Percentiles rank a stretch among this genome's conserved stretches.
These are phyloP conservation scores for Cliona cf. orientalis DNA, from an alignment of 37 sponge, comb jelly and placozoan species.

Conservation along the genomic window DNA sequence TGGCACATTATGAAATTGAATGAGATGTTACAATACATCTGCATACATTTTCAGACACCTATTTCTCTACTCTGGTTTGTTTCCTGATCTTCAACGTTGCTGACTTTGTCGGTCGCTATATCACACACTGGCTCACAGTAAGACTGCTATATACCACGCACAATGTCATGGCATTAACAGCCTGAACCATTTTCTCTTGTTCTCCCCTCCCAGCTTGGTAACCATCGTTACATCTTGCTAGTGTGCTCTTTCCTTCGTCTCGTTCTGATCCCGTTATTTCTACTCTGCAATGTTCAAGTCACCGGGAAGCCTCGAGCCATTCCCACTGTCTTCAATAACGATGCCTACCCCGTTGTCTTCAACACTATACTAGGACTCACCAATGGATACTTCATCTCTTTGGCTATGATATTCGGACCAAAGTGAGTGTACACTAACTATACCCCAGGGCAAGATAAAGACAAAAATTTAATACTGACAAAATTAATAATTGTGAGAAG, in stretches of 20 bases:
- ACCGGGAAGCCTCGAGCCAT: not conserved
- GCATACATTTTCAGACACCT: conserved; percentile 27
- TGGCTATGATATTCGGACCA: conserved; percentile 79
- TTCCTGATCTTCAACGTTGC: conserved; percentile 89
- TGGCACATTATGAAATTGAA: no score
- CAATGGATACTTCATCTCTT: conserved; percentile 84
- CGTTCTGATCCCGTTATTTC: conserved; percentile 72
- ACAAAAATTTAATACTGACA: no score
- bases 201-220: conserved; percentile 18
- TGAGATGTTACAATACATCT: no score
- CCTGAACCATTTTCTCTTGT: no score
- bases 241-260: conserved; percentile 39
- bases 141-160: no score
- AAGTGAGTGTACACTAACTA: conserved; percentile 41
- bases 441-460: no score
- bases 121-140: conserved; percentile 70
- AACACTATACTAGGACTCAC: conserved; percentile 52
- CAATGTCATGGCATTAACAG: no score
- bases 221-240: conserved; percentile 31
- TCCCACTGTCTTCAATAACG: conserved; percentile 21
- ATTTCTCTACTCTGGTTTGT: conserved; percentile 77
- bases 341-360: conserved; percentile 67
- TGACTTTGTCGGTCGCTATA: conserved; percentile 84
- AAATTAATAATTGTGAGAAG: no score
- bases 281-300: conserved; percentile 61